A percentile compares a stretch with the other conserved stretches of the same genome.
phyloP scores from a whole-genome alignment of 2,888 invertebrate species.

The Chymomyza amoena region DNA sequence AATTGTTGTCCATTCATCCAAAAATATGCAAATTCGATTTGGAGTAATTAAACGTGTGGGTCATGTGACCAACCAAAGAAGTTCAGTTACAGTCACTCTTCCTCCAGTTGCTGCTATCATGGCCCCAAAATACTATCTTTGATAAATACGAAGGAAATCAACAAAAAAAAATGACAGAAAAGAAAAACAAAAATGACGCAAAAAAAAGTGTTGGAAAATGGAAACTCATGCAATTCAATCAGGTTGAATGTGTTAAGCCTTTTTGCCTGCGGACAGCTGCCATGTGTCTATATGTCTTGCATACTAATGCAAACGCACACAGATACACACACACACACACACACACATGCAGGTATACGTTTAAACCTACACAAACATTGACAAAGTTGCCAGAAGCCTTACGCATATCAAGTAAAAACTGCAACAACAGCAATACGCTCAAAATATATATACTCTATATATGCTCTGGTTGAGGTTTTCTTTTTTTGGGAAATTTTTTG shows the following conservation, averaged over 20 bases:
- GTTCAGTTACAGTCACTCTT: constrained; percentile 14
- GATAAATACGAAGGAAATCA: neutral
- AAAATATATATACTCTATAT: neutral
- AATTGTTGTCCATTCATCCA: constrained; percentile 6
- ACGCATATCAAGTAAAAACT: constrained; percentile 3
- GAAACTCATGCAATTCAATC: constrained; percentile 4
- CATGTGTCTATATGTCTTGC: constrained; percentile 1
- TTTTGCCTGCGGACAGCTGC: constrained; percentile 21
- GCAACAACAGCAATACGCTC: constrained; percentile 17
- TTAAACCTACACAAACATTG: neutral
- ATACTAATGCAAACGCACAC: neutral
- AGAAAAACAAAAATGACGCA: neutral
- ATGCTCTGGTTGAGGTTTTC: neutral
- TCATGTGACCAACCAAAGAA: neutral
- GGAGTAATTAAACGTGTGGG: constrained; percentile 48
- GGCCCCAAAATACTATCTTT: constrained; percentile 17
- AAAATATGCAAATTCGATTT: constrained; percentile 50
- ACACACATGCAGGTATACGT: no score
- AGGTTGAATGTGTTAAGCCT: neutral
- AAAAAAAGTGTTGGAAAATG: neutral
- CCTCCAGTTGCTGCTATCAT: constrained; percentile 7
- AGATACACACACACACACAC: neutral
- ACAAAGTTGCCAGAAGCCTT: constrained; percentile 16
- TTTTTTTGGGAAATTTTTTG: constrained; percentile 46
- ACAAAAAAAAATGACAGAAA: neutral